phyloP scores from a whole-genome alignment of 2,888 invertebrate species.

The Caenorhabditis virilis region DNA sequence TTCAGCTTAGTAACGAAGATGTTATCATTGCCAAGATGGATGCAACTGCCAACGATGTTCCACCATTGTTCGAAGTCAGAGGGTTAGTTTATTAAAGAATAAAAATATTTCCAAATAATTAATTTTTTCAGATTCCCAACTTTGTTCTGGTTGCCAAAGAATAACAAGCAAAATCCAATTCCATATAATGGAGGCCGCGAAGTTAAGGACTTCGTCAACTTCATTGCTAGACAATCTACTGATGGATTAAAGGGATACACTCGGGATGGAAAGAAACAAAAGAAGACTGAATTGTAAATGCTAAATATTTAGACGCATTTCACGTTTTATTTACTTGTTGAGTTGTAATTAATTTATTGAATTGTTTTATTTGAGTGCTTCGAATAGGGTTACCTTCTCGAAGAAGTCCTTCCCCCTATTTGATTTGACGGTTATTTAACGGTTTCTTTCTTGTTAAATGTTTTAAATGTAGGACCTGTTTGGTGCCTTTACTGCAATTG shows the following conservation, averaged over 20 bases:
- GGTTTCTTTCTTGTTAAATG: slow-evolving; percentile 38
- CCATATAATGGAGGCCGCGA: slow-evolving; percentile 84
- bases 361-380: slow-evolving; percentile 18
- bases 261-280: slow-evolving; percentile 79
- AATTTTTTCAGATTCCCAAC: slow-evolving; percentile 81
- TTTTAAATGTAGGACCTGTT: slow-evolving; percentile 24
- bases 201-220: slow-evolving; percentile 89
- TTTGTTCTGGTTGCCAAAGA: slow-evolving; percentile 90
- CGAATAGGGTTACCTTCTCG: slow-evolving; percentile 15
- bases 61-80: slow-evolving; percentile 84
- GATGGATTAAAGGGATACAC: slow-evolving; percentile 85
- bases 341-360: slow-evolving; percentile 34
- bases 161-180: slow-evolving; percentile 73
- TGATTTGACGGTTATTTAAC: slow-evolving; percentile 42
- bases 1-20: slow-evolving; percentile 79
- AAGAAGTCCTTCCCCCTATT: slow-evolving; percentile 10
- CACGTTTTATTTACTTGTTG: slow-evolving; percentile 10
- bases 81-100: slow-evolving; percentile 74
- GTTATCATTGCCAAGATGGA: slow-evolving; percentile 95
- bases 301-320: slow-evolving; percentile 2
- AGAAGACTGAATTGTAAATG: slow-evolving; percentile 70
- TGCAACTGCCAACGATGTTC: slow-evolving; percentile 97
- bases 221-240: slow-evolving; percentile 88
- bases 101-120: slow-evolving; percentile 11
- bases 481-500: slow-evolving; percentile 25